A percentile compares a stretch with the other conserved stretches of the same genome.
Evolutionary conservation across 1,140 invertebrate genomes (phyloP).

Genomic region (Eriocheir sinensis): DNA sequence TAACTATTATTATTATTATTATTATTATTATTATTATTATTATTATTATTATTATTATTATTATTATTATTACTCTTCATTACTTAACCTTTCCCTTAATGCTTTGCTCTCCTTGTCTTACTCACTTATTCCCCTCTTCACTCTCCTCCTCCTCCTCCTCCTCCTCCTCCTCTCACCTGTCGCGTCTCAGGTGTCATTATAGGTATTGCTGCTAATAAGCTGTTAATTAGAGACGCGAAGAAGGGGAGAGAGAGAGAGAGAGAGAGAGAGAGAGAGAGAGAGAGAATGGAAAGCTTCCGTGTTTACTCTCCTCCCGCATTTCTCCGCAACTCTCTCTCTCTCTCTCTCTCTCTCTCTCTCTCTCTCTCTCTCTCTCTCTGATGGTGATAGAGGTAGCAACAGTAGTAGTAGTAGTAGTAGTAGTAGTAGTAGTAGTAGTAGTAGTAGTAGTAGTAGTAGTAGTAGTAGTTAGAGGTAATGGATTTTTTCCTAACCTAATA

Average conservation of each 20-base stretch:
- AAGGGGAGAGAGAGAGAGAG: slow-evolving; percentile 18
- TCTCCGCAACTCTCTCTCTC: not conserved
- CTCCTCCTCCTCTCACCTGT: not conserved
- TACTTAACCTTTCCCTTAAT: too few relatives aligned
- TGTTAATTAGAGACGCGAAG: not conserved
- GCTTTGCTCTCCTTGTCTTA: too few relatives aligned
- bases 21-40: too few relatives aligned
- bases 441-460: slow-evolving; percentile 23
- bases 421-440: slow-evolving; percentile 1
- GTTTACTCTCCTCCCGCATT: not conserved
- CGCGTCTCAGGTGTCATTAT: not conserved
- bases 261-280: slow-evolving; percentile 20
- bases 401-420: not conserved
- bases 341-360: too few relatives aligned
- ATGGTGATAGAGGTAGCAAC: too few relatives aligned
- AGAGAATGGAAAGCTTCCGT: not conserved
- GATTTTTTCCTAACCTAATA: too few relatives aligned
- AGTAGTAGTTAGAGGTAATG: not conserved
- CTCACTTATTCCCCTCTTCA: too few relatives aligned
- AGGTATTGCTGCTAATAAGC: not conserved
- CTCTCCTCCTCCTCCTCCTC: not conserved
- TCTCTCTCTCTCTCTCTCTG: too few relatives aligned
- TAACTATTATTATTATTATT: too few relatives aligned
- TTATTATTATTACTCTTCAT: too few relatives aligned
- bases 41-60: too few relatives aligned